A percentile compares a stretch with the other conserved stretches of the same genome.
These are phyloP conservation scores for Athripsodes cinereus DNA, from an alignment of 2,888 invertebrate species.

Conservation along the genomic window DNA sequence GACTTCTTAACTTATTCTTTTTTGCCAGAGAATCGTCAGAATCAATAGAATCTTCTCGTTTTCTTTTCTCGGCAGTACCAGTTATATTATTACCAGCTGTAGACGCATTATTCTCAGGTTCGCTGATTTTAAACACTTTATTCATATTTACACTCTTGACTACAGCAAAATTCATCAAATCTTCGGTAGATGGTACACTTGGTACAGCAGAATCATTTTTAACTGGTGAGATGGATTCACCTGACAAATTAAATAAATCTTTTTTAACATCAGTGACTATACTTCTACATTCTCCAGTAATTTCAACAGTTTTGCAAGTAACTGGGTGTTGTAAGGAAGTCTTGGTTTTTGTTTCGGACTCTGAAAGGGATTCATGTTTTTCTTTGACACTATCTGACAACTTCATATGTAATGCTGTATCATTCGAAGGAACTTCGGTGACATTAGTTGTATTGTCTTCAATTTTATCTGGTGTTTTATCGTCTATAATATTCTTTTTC, in stretches of 20 bases:
- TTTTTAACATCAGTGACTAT: no score
- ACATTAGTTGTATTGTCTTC: no score
- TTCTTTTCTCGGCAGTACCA: constrained; percentile 16
- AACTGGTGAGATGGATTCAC: background rate
- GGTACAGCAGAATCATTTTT: no score
- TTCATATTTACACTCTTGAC: constrained; percentile 29
- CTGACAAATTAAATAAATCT: no score
- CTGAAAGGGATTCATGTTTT: no score
- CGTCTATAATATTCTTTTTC: constrained; percentile 27
- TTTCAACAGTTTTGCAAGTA: no score
- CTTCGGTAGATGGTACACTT: constrained; percentile 22
- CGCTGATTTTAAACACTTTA: background rate
- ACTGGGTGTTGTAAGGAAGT: no score
- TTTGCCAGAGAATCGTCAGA: constrained; percentile 5
- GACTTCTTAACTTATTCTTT: constrained; percentile 37
- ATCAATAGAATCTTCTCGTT: constrained; percentile 12
- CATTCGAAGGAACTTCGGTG: no score
- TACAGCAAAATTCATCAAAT: constrained; percentile 31
- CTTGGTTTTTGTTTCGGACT: no score
- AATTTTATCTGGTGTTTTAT: constrained; percentile 30
- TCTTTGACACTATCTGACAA: no score
- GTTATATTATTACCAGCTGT: background rate
- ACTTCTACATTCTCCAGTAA: no score
- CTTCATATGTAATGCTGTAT: no score
- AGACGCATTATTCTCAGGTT: background rate